A percentile compares a stretch with the other conserved stretches of the same genome.
These are phyloP conservation scores for Cepaea hortensis DNA, from an alignment of 2,888 invertebrate genomes.

Conservation along the genomic window DNA sequence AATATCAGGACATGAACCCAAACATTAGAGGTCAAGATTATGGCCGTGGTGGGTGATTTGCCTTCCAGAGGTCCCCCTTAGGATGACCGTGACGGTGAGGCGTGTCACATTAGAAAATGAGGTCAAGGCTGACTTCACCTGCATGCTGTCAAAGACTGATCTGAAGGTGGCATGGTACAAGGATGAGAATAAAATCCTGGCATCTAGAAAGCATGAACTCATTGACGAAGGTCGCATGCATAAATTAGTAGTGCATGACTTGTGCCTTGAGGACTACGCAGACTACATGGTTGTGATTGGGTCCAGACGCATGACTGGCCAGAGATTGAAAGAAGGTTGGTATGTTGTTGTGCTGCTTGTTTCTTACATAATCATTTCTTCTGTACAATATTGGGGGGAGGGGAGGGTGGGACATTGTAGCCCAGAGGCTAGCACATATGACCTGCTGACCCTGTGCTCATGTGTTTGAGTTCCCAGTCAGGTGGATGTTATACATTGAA, in stretches of 20 bases:
- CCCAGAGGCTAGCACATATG: too few species aligned
- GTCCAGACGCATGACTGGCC: conserved; percentile 58
- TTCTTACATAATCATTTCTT: too few species aligned
- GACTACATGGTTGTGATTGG: conserved; percentile 82
- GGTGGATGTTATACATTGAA: too few species aligned
- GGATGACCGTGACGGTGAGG: conserved; percentile 63
- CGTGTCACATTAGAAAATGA: conserved; percentile 58
- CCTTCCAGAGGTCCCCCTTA: conserved; percentile 69
- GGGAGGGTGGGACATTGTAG: too few species aligned
- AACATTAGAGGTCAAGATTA: conserved; percentile 16
- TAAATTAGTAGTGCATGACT: conserved; percentile 64
- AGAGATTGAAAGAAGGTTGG: conserved; percentile 60
- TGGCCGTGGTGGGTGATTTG: conserved; percentile 39
- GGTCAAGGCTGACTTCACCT: conserved; percentile 65
- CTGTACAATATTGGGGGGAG: too few species aligned
- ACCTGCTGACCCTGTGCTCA: too few species aligned
- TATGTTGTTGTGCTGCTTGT: conserved; percentile 3
- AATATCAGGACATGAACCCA: neutral
- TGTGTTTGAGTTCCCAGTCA: too few species aligned
- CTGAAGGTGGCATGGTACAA: conserved; percentile 72
- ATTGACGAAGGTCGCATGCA: conserved; percentile 75
- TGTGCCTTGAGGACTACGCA: conserved; percentile 63
- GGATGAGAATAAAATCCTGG: conserved; percentile 66
- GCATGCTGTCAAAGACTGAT: conserved; percentile 67
- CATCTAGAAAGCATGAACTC: conserved; percentile 66